Base-by-base conservation (phyloP, 2,113 vertebrate species). In the Haliaeetus leucogaster region DNA sequence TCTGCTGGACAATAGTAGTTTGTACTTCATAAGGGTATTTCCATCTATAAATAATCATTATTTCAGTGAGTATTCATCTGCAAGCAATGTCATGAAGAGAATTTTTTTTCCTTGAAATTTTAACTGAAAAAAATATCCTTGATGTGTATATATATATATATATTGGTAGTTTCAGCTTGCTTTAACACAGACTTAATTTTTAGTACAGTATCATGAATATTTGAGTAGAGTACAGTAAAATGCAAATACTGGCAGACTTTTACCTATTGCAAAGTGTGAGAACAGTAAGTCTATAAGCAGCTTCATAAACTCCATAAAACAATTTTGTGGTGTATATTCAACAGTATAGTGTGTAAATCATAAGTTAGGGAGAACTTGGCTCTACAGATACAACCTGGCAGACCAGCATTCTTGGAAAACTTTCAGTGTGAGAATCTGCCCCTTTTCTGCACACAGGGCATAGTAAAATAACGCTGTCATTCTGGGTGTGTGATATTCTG, bases 391-490 rank as follows among this genome's bases (percentile, higher is more conserved):
- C 17, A 74, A 18, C 40, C 42, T 58, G 27, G 29, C 58, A 80
- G 76, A 45, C 10, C 59, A 68, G n/a, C 23, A 36, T 45, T 89
- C 72, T 72, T 21, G 3, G 43, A 74, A 81, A 80, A 23, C 18
- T 30, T 72, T 61, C 38, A 19, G 22, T 65, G 11, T 73, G 62
- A 85, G 42, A 55, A 56, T 59, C 34, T 74, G 13, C 19, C 59
- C 23, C 47, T 83, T 87, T 94, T 89, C 78, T 89, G 18, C 21
- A 63, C 34, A 27, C 0, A 0, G n/a, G 27, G 5, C 6, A 0
- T 21, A 42, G 36, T 61, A 68, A 82, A 91, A 89, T 13, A 50
- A 21, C 0, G 0, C 40, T 84, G 48, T 48, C 34, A 10, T 82
- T 91, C 45, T 94, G 2, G 0, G 23, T 34, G 23, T 79, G 40